phyloP scores from a whole-genome alignment of 2,888 invertebrate species.

The Drosophila demipolita region DNA sequence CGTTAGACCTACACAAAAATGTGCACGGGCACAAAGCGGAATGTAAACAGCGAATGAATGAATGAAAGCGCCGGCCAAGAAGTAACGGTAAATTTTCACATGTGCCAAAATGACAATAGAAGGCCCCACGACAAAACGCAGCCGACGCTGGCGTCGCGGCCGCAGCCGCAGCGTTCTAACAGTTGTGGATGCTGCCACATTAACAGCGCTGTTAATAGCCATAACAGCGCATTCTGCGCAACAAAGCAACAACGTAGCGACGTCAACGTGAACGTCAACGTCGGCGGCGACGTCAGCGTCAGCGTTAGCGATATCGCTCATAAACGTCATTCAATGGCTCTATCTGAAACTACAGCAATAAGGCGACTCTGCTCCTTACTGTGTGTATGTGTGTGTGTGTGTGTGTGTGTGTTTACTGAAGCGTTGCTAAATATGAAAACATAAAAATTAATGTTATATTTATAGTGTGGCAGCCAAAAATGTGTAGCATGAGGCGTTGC shows the following conservation, averaged over 20 bases:
- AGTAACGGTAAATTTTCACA: slow-evolving; percentile 82
- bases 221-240: slow-evolving; percentile 61
- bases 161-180: slow-evolving; percentile 43
- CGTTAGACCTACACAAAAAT: slow-evolving; percentile 41
- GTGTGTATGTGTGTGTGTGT: slow-evolving; percentile 28
- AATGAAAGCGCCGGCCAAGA: slow-evolving; percentile 74
- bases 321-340: slow-evolving; percentile 79
- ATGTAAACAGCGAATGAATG: slow-evolving; percentile 82
- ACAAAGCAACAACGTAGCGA: slow-evolving; percentile 6
- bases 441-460: slow-evolving; percentile 82
- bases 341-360: slow-evolving; percentile 70
- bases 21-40: slow-evolving; percentile 68
- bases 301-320: slow-evolving; percentile 66
- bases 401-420: slow-evolving; percentile 69
- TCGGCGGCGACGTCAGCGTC: slow-evolving; percentile 12
- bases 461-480: slow-evolving; percentile 76
- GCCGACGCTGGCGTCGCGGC: slow-evolving; percentile 32
- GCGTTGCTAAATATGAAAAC: slow-evolving; percentile 80
- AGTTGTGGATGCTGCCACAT: slow-evolving; percentile 60
- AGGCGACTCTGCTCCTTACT: slow-evolving; percentile 19
- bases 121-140: slow-evolving; percentile 43
- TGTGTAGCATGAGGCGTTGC: slow-evolving; percentile 64
- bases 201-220: slow-evolving; percentile 36
- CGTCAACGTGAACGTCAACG: slow-evolving; percentile 5
- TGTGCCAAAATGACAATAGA: slow-evolving; percentile 80